These are phyloP conservation scores for Drosophila miranda DNA, from an alignment of 1,140 invertebrate species.

Conservation along the genomic window DNA sequence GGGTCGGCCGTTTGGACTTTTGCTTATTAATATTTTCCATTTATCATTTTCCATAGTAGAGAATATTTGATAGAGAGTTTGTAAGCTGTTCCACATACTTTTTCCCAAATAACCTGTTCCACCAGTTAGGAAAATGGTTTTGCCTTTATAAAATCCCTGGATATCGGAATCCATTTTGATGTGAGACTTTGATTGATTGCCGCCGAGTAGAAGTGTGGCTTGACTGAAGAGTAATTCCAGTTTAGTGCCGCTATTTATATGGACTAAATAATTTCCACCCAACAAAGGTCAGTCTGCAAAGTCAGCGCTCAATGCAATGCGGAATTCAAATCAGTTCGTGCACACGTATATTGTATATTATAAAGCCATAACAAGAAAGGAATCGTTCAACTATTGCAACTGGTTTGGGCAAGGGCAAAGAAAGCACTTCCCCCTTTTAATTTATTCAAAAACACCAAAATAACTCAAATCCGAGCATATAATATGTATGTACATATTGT, in stretches of 20 bases:
- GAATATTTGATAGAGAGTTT: too few species aligned
- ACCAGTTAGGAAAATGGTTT: constrained; percentile 86
- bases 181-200: too few species aligned
- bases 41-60: too few species aligned
- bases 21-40: neutral
- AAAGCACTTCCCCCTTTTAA: neutral
- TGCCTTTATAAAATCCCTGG: constrained; percentile 84
- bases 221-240: constrained; percentile 10
- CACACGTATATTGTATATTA: too few species aligned
- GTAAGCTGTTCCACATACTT: constrained; percentile 70
- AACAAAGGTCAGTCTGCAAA: constrained; percentile 7
- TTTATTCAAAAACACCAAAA: neutral
- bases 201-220: too few species aligned
- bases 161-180: constrained; percentile 73
- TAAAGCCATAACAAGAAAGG: too few species aligned
- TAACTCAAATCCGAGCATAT: too few species aligned
- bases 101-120: constrained; percentile 90
- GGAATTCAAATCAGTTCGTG: too few species aligned
- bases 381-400: neutral
- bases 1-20: neutral
- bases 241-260: constrained; percentile 18
- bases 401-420: neutral
- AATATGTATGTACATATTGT: neutral
- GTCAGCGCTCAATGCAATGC: neutral
- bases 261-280: neutral